phyloP scores from a whole-genome alignment of 30 jellyfish, hydroid and myxozoan species.

The Aurelia aurita complex sp. Pacific region DNA sequence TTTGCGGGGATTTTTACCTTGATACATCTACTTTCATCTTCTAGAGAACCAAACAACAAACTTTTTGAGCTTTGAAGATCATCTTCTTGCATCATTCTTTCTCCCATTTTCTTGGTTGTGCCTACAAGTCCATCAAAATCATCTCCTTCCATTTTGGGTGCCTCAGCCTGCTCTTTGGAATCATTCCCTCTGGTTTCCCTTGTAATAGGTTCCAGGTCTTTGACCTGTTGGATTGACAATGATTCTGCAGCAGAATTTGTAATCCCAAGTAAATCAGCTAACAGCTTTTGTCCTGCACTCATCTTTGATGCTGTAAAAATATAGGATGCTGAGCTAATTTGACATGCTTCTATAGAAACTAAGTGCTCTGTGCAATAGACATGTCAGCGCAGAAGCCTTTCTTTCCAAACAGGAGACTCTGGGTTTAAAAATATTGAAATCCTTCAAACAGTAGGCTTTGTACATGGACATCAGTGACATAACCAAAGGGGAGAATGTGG shows the following conservation, averaged over 20 bases:
- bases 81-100: neutral
- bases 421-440: too few relatives aligned
- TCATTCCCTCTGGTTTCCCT: too few relatives aligned
- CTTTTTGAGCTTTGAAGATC: neutral
- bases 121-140: neutral
- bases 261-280: conserved; percentile 58
- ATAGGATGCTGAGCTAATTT: too few relatives aligned
- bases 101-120: neutral
- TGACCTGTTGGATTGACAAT: neutral
- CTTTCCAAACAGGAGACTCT: too few relatives aligned
- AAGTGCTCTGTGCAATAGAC: too few relatives aligned
- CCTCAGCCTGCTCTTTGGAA: neutral
- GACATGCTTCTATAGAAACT: too few relatives aligned
- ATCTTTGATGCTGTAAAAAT: neutral
- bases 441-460: too few relatives aligned
- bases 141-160: neutral
- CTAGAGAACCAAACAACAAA: neutral
- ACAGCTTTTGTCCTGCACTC: conserved; percentile 44
- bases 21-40: conserved; percentile 11
- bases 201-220: neutral
- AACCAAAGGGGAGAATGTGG: too few relatives aligned
- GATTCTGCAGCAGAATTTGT: conserved; percentile 63
- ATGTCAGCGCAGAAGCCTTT: too few relatives aligned
- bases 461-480: too few relatives aligned
- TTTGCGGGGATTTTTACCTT: conserved; percentile 7